Base-by-base conservation (phyloP, 2,113 vertebrate genomes). In the Lethenteron reissneri region DNA sequence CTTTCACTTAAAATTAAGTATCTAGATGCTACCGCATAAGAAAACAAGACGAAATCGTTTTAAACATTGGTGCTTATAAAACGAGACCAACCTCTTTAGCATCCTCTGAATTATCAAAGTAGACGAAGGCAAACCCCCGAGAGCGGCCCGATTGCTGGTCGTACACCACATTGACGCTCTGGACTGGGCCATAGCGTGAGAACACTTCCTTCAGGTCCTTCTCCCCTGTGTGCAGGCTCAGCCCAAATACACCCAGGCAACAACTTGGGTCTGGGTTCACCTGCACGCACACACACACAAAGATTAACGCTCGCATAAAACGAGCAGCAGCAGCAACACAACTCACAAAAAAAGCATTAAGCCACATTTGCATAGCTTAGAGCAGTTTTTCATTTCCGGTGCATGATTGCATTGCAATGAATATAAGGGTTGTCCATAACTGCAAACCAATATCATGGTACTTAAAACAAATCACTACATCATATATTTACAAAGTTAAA, bases 71-170 rank as follows among this genome's bases (percentile, higher is more conserved):
- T 41, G 41, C 41, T 41, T 41, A 41, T 41, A 41, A 41, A 41
- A 41, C 6, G 41, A 41, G 41, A 78, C 82, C 74, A 77, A 95
- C 90, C 79, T 94, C 89, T 78, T 88, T 88, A 57, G 92, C 86
- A 76, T 97, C 92, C 57, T 85, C 85, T 4, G 82, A 85, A 15
- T 87, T 92, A 78, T 95, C 89, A 1, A 95, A 97, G 81, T 97
- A 97, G 57, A 97, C 89, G 71, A 97, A 97, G 0, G 90, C 86
- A 73, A 96, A 97, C 71, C 90, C 92, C 70, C 90, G 85, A 41
- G 92, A 96, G 56, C 90, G 89, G 11, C 89, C 84, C 0, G 90
- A 97, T 75, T 94, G 92, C 79, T 95, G 90, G 75, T 96, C 92
- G 11, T 91, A 95, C 58, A 97, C 92, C 9, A 97, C 94, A 75